Evolutionary conservation across 2,797 vertebrate genomes (phyloP).

Genomic region (Manis javanica): DNA sequence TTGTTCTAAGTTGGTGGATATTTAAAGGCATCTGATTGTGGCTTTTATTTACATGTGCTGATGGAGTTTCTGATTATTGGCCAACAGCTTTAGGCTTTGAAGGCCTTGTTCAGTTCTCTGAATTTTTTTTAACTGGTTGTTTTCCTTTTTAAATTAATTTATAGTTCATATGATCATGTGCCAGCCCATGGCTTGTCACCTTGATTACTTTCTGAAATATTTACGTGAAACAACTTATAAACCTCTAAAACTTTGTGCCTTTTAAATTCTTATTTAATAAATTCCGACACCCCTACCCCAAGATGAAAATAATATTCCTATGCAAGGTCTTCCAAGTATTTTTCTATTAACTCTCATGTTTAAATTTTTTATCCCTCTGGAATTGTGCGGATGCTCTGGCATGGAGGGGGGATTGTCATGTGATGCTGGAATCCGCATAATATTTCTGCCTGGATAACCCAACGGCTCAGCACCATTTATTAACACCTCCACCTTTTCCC

Average conservation of each 20-base stretch:
- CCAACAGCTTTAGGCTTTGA: not conserved
- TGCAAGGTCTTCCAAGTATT: not conserved
- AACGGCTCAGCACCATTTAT: not conserved
- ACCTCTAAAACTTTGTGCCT: not conserved
- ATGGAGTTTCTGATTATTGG: not conserved
- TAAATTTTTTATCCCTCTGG: not conserved
- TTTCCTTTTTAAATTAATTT: not conserved
- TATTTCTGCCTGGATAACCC: not conserved
- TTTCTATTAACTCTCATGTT: not conserved
- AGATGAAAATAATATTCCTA: not conserved
- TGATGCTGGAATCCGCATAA: not conserved
- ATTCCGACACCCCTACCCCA: not conserved
- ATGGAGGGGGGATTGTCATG: too few species aligned
- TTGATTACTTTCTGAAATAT: not conserved
- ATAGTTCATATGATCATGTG: not conserved
- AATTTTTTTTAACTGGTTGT: not conserved
- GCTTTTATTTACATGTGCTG: not conserved
- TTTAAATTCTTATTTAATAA: not conserved
- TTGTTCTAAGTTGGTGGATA: not conserved
- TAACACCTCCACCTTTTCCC: not conserved
- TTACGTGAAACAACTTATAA: not conserved
- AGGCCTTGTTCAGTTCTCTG: not conserved
- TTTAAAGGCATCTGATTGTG: not conserved
- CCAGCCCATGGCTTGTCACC: not conserved
- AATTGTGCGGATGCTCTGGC: not conserved